Evolutionary conservation across 2,113 vertebrate genomes (phyloP).

Genomic region (Amphiprion percula): DNA sequence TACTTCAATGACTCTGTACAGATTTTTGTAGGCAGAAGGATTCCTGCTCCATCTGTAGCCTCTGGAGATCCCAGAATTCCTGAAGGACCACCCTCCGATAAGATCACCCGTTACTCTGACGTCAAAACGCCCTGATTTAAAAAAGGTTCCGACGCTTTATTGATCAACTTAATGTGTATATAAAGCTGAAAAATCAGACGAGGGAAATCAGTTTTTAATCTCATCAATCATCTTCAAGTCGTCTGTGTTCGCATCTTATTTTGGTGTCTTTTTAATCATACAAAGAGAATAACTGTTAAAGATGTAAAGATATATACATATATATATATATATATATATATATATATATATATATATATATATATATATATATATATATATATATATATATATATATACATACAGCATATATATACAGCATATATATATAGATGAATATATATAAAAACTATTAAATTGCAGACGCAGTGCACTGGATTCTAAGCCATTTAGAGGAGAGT

Average conservation of each 20-base stretch:
- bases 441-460: slow-evolving; percentile 67
- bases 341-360: slow-evolving; percentile 25
- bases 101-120: neutral
- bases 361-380: slow-evolving; percentile 61
- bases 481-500: slow-evolving; percentile 81
- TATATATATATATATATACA: slow-evolving; percentile 57
- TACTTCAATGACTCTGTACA: slow-evolving; percentile 66
- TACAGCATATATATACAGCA: slow-evolving; percentile 25
- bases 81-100: slow-evolving; percentile 6
- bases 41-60: slow-evolving; percentile 60
- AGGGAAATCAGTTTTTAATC: slow-evolving; percentile 41
- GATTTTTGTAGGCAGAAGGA: slow-evolving; percentile 45
- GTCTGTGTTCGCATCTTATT: slow-evolving; percentile 35
- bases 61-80: slow-evolving; percentile 53
- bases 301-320: slow-evolving; percentile 65
- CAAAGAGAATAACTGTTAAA: slow-evolving; percentile 54
- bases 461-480: slow-evolving; percentile 82
- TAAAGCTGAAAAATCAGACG: slow-evolving; percentile 14
- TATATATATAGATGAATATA: slow-evolving; percentile 28
- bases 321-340: slow-evolving; percentile 14
- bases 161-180: slow-evolving; percentile 47
- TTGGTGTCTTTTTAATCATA: slow-evolving; percentile 54
- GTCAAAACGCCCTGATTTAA: slow-evolving; percentile 1
- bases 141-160: slow-evolving; percentile 70
- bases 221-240: slow-evolving; percentile 31